Conservation (phyloP, 2,888 invertebrate genomes). For the Lycophotia porphyrea region DNA sequence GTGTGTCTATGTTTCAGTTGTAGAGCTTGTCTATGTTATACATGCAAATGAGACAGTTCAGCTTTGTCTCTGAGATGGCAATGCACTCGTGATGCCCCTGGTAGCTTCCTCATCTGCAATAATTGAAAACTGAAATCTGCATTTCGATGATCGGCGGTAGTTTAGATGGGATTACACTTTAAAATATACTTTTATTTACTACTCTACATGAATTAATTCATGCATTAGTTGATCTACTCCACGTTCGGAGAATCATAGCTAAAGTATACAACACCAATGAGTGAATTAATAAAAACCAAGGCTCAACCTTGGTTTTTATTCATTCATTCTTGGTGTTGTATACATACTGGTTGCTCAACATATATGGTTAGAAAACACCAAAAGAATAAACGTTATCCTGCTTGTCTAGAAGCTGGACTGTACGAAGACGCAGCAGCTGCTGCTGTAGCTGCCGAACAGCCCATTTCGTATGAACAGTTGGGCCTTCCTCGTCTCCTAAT, state of each 20-base stretch:
- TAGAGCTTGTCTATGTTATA: not conserved
- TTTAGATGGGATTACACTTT: not conserved
- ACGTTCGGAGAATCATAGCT: not conserved
- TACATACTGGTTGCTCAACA: no score
- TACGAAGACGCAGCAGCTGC: not conserved
- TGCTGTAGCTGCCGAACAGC: not conserved
- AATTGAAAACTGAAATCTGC: no score
- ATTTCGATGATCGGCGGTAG: not conserved
- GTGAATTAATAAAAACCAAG: not conserved
- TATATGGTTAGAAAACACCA: not conserved
- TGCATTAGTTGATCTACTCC: not conserved
- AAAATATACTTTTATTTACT: not conserved
- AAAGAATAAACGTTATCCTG: not conserved
- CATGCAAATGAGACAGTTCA: not conserved
- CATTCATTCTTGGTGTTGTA: no score
- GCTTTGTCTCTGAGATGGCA: no score
- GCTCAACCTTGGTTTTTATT: no score
- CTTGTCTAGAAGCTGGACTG: not conserved
- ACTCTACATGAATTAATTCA: not conserved
- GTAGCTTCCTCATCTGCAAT: not conserved
- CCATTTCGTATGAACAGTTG: no score
- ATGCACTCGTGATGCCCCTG: not conserved
- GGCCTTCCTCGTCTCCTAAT: not conserved
- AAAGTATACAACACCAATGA: not conserved
- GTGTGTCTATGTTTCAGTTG: not conserved